Conservation (phyloP, 2,113 vertebrate species). For the Psittacula cyanocephala region DNA sequence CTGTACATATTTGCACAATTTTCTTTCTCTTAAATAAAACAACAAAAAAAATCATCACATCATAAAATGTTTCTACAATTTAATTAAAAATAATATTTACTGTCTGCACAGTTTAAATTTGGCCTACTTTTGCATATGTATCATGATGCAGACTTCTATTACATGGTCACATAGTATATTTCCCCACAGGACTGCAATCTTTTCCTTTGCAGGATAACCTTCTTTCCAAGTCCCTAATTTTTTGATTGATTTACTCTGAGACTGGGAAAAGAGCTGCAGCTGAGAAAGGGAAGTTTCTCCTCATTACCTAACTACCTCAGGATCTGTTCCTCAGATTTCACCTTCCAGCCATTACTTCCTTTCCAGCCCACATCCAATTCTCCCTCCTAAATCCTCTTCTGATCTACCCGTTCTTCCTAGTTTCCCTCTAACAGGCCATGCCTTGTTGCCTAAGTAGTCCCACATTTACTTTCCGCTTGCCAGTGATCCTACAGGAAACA, state of each 20-base stretch:
- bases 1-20: slow-evolving; percentile 19
- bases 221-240: background rate
- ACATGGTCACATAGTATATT: background rate
- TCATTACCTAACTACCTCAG: background rate
- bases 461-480: slow-evolving; percentile 23
- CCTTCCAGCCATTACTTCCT: slow-evolving; percentile 5
- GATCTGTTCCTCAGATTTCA: slow-evolving; percentile 36
- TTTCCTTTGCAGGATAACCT: background rate
- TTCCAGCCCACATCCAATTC: background rate
- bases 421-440: background rate
- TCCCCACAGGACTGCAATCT: background rate
- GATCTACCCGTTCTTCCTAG: background rate
- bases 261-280: slow-evolving; percentile 14
- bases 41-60: slow-evolving; percentile 30
- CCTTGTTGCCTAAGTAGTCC: slow-evolving; percentile 25
- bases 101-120: slow-evolving; percentile 20
- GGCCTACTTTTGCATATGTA: background rate
- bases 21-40: slow-evolving; percentile 16
- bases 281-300: slow-evolving; percentile 21
- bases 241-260: slow-evolving; percentile 13
- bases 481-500: slow-evolving; percentile 30
- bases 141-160: background rate
- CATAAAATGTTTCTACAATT: slow-evolving; percentile 50
- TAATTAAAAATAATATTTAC: slow-evolving; percentile 56
- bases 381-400: slow-evolving; percentile 29